phyloP scores from a whole-genome alignment of 2,113 vertebrate genomes.

The Ginglymostoma cirratum region DNA sequence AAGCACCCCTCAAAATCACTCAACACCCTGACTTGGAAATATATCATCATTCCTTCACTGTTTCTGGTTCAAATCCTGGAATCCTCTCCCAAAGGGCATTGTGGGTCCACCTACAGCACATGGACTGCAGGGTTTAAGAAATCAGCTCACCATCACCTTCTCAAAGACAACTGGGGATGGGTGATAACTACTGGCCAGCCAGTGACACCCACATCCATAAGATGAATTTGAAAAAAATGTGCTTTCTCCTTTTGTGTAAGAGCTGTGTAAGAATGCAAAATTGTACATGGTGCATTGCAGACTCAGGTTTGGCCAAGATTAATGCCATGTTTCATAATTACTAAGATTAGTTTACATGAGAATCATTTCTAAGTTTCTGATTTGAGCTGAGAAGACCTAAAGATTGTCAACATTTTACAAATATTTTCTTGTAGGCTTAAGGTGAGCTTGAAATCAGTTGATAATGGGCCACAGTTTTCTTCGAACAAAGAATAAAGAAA shows the following conservation, averaged over 20 bases:
- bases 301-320: neutral
- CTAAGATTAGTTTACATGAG: neutral
- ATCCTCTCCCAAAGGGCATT: no score
- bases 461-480: neutral
- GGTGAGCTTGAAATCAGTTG: neutral
- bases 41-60: no score
- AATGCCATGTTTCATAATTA: neutral
- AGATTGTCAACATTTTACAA: neutral
- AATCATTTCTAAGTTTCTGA: neutral
- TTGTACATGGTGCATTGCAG: neutral
- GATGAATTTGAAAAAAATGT: neutral
- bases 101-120: no score
- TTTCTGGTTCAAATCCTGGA: no score
- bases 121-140: no score
- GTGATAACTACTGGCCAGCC: no score
- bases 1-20: no score
- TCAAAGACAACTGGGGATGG: no score
- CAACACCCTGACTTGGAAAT: no score
- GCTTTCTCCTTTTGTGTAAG: neutral
- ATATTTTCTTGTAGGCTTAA: neutral
- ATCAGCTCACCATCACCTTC: no score
- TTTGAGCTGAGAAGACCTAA: neutral
- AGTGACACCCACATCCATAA: no score
- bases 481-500: no score
- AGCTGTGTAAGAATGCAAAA: neutral